Evolutionary conservation across 2,888 invertebrate species (phyloP), one percentile per base, ranked within the genome.

Genomic region (Thera britannica): DNA sequence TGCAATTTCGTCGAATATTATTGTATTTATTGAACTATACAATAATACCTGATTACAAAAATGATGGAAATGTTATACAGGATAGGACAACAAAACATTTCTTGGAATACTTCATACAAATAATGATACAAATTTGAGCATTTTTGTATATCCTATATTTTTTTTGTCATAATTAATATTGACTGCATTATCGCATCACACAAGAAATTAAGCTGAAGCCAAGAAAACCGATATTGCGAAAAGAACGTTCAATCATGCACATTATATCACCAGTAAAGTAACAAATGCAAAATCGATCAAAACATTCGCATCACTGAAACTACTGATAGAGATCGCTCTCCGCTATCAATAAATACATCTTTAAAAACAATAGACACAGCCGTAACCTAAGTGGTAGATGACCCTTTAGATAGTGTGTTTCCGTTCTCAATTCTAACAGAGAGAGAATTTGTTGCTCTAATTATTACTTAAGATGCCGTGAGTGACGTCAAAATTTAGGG

Each of bases 361-460:
- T 66, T 70, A 58, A 72, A 71, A 71, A 83, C 84, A 84, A 83
- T 81, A 75, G 78, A 56, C 65, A 68, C 70, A 75, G 75, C 76
- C 78, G 80, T 82, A 81, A 79, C 79, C 79, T 85, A 76, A 82
- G 77, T 79, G 76, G 71, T 61, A 79, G 86, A 86, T 85, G 84
- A 81, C 83, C 86, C 82, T 81, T 77, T 58, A 77, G 86, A 86
- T 85, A 80, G 70, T 56, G 60, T 41, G 68, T 71, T 79, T 82
- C 82, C 82, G 83, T 75, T 83, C 85, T 72, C 77, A 77, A 80
- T 83, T 77, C 65, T 63, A 71, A 61, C 59, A 60, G 66, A 68
- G 61, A 70, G 70, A 72, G 73, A 70, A 74, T 68, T 71, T 70
- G 59, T 65, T 52, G 65, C 65, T 64, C 67, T 75, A 71, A 73